A percentile compares a stretch with the other conserved stretches of the same genome.
Conservation (phyloP, 2,113 vertebrate species). For the Periophthalmodon schlosseri region DNA sequence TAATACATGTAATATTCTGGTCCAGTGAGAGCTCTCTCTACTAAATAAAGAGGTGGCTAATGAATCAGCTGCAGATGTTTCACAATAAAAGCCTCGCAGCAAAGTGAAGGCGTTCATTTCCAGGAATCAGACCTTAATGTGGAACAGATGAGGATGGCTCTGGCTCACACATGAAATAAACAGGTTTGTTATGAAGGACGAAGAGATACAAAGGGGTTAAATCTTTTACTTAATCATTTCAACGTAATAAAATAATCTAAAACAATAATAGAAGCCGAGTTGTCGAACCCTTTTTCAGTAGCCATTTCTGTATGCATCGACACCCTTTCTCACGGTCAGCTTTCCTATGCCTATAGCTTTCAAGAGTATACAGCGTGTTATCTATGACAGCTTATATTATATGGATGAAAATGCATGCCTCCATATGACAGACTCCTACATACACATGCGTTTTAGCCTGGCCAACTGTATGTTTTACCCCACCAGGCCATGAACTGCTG, state of each 20-base stretch:
- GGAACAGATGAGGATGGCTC: conserved; percentile 4
- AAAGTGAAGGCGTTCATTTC: background rate
- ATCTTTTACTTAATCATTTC: too few relatives aligned
- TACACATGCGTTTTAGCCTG: background rate
- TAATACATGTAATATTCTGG: conserved; percentile 6
- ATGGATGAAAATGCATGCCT: background rate
- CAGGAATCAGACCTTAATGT: conserved; percentile 9
- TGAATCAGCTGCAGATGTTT: conserved; percentile 24
- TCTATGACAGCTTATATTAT: background rate
- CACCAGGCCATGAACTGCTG: background rate
- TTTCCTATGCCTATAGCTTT: background rate
- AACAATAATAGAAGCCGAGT: too few relatives aligned
- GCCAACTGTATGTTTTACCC: background rate
- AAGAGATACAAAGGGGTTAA: background rate
- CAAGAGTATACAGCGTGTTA: background rate
- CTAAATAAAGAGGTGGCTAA: conserved; percentile 7
- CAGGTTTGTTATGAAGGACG: background rate
- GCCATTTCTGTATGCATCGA: background rate
- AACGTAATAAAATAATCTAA: too few relatives aligned
- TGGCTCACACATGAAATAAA: conserved; percentile 2
- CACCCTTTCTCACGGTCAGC: background rate
- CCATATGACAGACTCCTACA: background rate
- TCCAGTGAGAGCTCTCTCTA: background rate
- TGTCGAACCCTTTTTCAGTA: too few relatives aligned
- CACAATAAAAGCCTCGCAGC: conserved; percentile 32